Percentiles rank a stretch among this genome's conserved stretches.
Evolutionary conservation across 2,113 vertebrate species (phyloP).

Genomic region (Cnemophilus loriae): DNA sequence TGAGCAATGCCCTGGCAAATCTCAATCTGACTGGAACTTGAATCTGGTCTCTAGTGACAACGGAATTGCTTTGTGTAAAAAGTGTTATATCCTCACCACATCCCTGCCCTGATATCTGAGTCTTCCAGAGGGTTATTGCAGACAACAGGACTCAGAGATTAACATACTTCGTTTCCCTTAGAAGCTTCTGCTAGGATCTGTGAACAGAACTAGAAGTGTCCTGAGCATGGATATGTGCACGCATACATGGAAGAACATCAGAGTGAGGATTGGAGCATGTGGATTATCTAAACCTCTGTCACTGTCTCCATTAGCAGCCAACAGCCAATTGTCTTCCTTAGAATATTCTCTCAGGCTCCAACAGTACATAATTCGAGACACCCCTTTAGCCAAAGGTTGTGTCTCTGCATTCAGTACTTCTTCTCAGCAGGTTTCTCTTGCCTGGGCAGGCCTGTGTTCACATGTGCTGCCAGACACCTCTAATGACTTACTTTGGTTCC

Average conservation of each 20-base stretch:
- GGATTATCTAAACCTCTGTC: not conserved
- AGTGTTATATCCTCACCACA: not conserved
- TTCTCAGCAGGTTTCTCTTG: not conserved
- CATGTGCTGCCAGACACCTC: not conserved
- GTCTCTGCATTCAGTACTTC: not conserved
- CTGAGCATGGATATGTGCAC: not conserved
- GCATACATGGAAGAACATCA: not conserved
- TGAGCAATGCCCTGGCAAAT: not conserved
- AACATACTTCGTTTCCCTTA: not conserved
- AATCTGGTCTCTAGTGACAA: not conserved
- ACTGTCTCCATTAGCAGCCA: not conserved
- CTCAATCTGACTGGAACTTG: not conserved
- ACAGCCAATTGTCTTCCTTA: not conserved
- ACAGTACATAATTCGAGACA: not conserved
- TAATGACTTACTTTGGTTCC: conserved; percentile 20
- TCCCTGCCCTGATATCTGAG: not conserved
- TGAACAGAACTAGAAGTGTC: not conserved
- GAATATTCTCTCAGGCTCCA: not conserved
- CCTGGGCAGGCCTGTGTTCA: not conserved
- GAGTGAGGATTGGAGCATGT: not conserved
- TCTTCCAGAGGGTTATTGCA: not conserved
- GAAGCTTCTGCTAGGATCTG: not conserved
- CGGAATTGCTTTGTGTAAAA: not conserved
- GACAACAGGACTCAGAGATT: not conserved
- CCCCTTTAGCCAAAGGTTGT: not conserved